These are phyloP conservation scores for Crotalus tigris DNA, from an alignment of 2,113 vertebrate species.

Conservation along the genomic window DNA sequence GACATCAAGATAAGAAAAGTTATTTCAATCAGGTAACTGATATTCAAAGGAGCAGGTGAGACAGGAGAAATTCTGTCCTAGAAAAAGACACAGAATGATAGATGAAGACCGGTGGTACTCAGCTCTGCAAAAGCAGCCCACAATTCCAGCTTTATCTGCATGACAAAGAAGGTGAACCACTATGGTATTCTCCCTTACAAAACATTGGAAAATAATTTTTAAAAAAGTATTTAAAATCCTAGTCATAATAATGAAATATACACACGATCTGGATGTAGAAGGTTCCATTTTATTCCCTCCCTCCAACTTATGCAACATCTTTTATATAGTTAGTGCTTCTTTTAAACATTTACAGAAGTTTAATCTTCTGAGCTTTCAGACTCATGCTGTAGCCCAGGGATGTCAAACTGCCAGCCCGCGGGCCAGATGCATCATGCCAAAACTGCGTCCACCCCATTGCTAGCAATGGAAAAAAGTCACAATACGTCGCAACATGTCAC, in stretches of 20 bases:
- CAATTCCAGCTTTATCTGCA: background rate
- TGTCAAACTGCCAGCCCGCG: too few species aligned
- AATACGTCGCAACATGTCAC: too few species aligned
- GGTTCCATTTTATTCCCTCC: background rate
- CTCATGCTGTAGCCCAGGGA: background rate
- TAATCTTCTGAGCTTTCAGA: background rate
- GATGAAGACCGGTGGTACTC: background rate
- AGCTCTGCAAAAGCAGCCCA: background rate
- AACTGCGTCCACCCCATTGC: too few species aligned
- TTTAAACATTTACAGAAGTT: background rate
- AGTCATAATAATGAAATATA: background rate
- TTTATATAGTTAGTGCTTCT: background rate
- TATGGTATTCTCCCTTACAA: background rate
- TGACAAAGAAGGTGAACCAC: background rate
- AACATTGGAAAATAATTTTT: background rate
- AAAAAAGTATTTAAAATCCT: background rate
- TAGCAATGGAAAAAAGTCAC: too few species aligned
- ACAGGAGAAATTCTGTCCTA: background rate
- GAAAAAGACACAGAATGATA: background rate
- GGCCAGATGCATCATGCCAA: too few species aligned
- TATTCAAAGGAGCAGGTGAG: background rate
- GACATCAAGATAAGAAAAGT: background rate
- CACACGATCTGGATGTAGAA: background rate
- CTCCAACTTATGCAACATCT: background rate
- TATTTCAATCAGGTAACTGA: background rate